A percentile compares a stretch with the other conserved stretches of the same genome.
Conservation (phyloP, 2,888 invertebrate genomes). For the Scaptodrosophila latifasciaeformis region DNA sequence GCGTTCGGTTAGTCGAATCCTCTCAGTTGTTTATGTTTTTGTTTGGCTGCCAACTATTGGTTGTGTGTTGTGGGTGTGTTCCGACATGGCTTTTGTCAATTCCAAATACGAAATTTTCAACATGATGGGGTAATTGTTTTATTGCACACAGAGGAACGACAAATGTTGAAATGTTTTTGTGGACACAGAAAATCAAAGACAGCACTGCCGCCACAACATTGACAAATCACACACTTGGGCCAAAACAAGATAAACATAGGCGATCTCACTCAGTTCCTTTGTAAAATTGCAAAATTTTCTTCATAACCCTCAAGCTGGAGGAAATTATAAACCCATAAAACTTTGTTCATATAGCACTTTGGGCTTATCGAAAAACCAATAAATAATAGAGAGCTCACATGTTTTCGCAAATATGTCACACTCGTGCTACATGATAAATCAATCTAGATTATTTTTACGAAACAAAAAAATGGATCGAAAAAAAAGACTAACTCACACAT, state of each 20-base stretch:
- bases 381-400: constrained; percentile 32
- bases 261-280: too few species aligned
- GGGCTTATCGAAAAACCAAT: constrained; percentile 31
- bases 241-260: constrained; percentile 16
- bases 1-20: too few species aligned
- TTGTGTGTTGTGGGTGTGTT: not conserved
- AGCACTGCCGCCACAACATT: constrained; percentile 53
- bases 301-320: too few species aligned
- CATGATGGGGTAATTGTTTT: constrained; percentile 59
- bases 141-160: constrained; percentile 54
- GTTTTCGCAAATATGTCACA: not conserved
- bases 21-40: too few species aligned
- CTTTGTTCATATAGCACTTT: constrained; percentile 28
- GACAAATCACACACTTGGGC: constrained; percentile 30
- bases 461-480: constrained; percentile 7
- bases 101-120: constrained; percentile 37
- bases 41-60: not conserved
- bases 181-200: constrained; percentile 31
- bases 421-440: constrained; percentile 39
- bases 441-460: constrained; percentile 32
- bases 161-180: constrained; percentile 10
- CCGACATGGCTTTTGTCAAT: constrained; percentile 34
- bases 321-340: constrained; percentile 24
- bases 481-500: not conserved
- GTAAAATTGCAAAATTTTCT: too few species aligned